phyloP scores from a whole-genome alignment of 2,888 invertebrate species.

The Polyommatus iphigenia region DNA sequence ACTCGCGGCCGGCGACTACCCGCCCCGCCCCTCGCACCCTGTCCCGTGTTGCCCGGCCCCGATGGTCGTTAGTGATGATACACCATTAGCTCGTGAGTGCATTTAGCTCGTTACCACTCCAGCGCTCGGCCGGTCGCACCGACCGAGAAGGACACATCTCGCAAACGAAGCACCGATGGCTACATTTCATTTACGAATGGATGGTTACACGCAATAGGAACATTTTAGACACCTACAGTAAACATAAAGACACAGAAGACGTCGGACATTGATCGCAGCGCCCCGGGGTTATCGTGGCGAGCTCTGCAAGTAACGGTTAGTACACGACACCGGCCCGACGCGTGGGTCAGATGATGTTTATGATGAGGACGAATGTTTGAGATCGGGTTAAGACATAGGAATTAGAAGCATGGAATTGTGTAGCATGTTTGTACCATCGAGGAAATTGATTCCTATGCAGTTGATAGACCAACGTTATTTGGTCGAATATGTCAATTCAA shows the following conservation, averaged over 20 bases:
- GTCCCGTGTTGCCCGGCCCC: background rate
- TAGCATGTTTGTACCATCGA: slow-evolving; percentile 1
- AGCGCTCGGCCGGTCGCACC: background rate
- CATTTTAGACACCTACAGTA: background rate
- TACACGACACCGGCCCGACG: background rate
- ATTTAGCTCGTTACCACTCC: background rate
- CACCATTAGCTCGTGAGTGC: background rate
- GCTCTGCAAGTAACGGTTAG: slow-evolving; percentile 3
- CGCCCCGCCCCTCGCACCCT: background rate
- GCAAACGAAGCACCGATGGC: background rate
- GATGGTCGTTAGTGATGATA: slow-evolving; percentile 10
- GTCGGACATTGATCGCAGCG: background rate
- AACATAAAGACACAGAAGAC: background rate
- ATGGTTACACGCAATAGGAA: background rate
- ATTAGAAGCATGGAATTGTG: background rate
- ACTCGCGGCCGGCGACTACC: background rate
- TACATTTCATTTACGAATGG: background rate
- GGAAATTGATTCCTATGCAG: no score
- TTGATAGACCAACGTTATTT: no score
- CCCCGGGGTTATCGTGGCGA: background rate
- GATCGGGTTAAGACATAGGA: background rate
- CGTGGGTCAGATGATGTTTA: background rate
- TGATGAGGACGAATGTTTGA: background rate
- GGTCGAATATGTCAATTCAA: no score
- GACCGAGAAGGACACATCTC: background rate